Base-by-base conservation (phyloP, 2,888 invertebrate genomes). In the Callimorpha dominula region DNA sequence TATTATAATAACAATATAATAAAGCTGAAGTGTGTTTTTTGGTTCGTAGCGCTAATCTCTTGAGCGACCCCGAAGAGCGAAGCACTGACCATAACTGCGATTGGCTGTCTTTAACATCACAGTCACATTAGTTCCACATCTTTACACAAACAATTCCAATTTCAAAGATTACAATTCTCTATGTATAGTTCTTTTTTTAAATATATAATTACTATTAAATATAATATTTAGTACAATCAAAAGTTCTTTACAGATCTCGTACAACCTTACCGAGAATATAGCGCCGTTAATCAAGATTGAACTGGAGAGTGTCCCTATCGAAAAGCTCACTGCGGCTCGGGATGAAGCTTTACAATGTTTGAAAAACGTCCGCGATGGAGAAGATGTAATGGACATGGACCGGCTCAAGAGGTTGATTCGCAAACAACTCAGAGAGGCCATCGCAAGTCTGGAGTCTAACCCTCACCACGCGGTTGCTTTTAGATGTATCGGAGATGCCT, bases 401-500 rank as follows among this genome's bases (percentile, higher is more conserved):
- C 95, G 98, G 46, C 96, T 99, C 96, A 92, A 93, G 31, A 97
- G 97, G 64, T 96, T 99, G 12, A 96, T 99, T 62, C 96, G 97
- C 81, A 97, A 97, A 74, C 97, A 97, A 84, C 96, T 97, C 75
- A 91, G 97, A 15, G 97, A 97, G 87, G 96, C 96, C 75, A 93
- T 97, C 57, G 97, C 97, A 74, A 96, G 96, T 87, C 95, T 98
- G 67, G 99, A 98, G 91, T 97, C 96, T 17, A 96, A 96, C 80
- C 98, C 98, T 0, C 98, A 98, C 87, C 97, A 97, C 79, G 96
- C 97, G 0, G 94, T 99, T 68, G 97, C 98, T 0, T 97, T 97
- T 87, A 96, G 97, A 84, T 96, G 98, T 70, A 98, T 99, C 80
- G 98, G 97, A 0, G 98, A 99, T 88, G 97, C 98, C 87, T 93